phyloP scores from a whole-genome alignment of 1,140 invertebrate species.

The Daktulosphaira vitifoliae region DNA sequence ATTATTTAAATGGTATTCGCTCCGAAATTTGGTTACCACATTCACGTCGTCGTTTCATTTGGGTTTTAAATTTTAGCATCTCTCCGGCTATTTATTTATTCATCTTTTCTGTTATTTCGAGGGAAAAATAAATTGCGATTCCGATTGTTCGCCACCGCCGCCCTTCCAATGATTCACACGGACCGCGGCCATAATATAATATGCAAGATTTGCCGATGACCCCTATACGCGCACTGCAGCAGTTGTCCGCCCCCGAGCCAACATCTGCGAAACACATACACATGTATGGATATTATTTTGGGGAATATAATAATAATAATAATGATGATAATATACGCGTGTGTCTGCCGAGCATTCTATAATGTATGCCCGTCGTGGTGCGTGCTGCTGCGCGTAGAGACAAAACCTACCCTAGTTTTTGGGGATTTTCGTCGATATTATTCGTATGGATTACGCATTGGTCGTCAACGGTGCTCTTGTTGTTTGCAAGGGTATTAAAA shows the following conservation, averaged over 20 bases:
- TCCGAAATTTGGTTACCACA: constrained; percentile 3
- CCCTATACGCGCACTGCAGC: constrained; percentile 4
- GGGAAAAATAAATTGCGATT: constrained; percentile 8
- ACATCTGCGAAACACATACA: constrained; percentile 20
- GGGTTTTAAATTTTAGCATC: no score
- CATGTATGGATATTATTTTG: background rate
- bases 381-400: constrained; percentile 3
- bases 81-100: constrained; percentile 28
- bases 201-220: constrained; percentile 30
- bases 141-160: constrained; percentile 10
- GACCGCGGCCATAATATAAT: constrained; percentile 11
- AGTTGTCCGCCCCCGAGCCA: constrained; percentile 23
- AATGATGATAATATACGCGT: constrained; percentile 29
- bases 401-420: constrained; percentile 32
- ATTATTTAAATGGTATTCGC: constrained; percentile 20
- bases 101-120: constrained; percentile 12
- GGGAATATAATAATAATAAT: constrained; percentile 31
- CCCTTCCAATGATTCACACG: constrained; percentile 22
- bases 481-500: constrained; percentile 15
- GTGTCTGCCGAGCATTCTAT: constrained; percentile 11
- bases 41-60: no score
- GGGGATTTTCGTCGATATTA: constrained; percentile 23
- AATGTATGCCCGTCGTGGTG: background rate
- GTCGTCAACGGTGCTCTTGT: constrained; percentile 7
- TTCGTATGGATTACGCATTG: constrained; percentile 22